Conservation (phyloP, 92 coral and sea anemone genomes). For the Epizoanthus rinbou region DNA sequence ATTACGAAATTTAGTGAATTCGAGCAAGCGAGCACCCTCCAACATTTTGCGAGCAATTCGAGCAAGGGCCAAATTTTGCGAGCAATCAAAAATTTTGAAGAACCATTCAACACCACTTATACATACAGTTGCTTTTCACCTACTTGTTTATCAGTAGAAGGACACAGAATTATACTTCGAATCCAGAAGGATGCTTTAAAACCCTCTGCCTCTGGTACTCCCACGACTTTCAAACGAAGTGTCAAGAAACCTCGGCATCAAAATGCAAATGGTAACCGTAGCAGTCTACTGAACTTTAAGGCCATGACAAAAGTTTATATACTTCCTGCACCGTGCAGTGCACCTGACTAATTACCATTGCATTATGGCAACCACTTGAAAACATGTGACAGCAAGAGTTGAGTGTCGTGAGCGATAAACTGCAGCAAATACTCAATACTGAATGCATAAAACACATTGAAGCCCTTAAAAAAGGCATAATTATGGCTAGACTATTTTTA, state of each 20-base stretch:
- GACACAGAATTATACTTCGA: neutral
- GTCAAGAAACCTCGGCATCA: too few relatives aligned
- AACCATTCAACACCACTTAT: too few relatives aligned
- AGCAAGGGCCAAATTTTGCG: too few relatives aligned
- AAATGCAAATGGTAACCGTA: too few relatives aligned
- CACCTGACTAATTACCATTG: too few relatives aligned
- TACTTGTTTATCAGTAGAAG: slow-evolving; percentile 12
- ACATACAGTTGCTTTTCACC: slow-evolving; percentile 1
- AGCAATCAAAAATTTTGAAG: too few relatives aligned
- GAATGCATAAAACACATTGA: neutral
- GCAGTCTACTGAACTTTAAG: too few relatives aligned
- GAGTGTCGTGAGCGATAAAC: neutral
- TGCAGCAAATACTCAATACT: neutral
- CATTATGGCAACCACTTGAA: too few relatives aligned
- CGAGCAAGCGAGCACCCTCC: too few relatives aligned
- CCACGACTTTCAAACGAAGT: neutral
- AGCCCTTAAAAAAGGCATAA: neutral
- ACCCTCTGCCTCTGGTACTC: neutral
- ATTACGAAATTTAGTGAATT: too few relatives aligned
- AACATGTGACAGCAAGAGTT: neutral
- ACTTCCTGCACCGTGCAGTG: neutral
- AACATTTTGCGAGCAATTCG: too few relatives aligned
- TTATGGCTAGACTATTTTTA: neutral
- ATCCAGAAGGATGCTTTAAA: neutral
- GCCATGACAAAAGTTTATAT: too few relatives aligned